A percentile compares a stretch with the other conserved stretches of the same genome.
These are phyloP conservation scores for Tenthredo amoena DNA, from an alignment of 2,888 invertebrate species.

Conservation along the genomic window DNA sequence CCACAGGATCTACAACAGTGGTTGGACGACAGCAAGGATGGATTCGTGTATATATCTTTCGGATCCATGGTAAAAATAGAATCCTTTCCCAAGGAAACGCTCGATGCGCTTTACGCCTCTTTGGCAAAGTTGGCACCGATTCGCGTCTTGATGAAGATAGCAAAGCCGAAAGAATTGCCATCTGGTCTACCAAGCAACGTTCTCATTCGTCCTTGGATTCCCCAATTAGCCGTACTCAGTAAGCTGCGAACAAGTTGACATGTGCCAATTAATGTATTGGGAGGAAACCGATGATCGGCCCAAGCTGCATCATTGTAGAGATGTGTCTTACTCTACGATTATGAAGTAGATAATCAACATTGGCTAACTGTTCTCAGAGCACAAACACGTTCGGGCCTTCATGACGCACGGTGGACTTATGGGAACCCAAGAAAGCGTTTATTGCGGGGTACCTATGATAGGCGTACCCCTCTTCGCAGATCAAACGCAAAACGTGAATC, in stretches of 20 bases:
- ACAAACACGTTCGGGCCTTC: slow-evolving; percentile 74
- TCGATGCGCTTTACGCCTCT: slow-evolving; percentile 60
- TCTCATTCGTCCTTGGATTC: slow-evolving; percentile 63
- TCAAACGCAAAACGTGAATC: slow-evolving; percentile 66
- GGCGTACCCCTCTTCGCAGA: slow-evolving; percentile 67
- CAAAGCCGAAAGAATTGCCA: slow-evolving; percentile 58
- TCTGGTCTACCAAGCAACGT: slow-evolving; percentile 66
- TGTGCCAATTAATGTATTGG: background rate
- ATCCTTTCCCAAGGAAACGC: slow-evolving; percentile 62
- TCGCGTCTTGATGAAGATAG: slow-evolving; percentile 66
- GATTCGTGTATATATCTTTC: slow-evolving; percentile 61
- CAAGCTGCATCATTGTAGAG: too few relatives aligned
- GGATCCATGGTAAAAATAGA: slow-evolving; percentile 69
- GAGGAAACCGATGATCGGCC: background rate
- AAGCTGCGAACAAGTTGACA: slow-evolving; percentile 44
- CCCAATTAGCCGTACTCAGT: slow-evolving; percentile 68
- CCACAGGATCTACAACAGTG: slow-evolving; percentile 66
- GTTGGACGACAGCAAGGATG: slow-evolving; percentile 56
- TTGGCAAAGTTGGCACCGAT: slow-evolving; percentile 66
- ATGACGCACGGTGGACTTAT: slow-evolving; percentile 67
- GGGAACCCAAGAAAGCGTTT: slow-evolving; percentile 65
- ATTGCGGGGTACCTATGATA: slow-evolving; percentile 65
- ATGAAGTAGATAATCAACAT: background rate
- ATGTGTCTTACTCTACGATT: background rate
- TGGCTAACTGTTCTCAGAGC: slow-evolving; percentile 57